Conservation (phyloP, 2,888 invertebrate species). For the Tenthredo notha region DNA sequence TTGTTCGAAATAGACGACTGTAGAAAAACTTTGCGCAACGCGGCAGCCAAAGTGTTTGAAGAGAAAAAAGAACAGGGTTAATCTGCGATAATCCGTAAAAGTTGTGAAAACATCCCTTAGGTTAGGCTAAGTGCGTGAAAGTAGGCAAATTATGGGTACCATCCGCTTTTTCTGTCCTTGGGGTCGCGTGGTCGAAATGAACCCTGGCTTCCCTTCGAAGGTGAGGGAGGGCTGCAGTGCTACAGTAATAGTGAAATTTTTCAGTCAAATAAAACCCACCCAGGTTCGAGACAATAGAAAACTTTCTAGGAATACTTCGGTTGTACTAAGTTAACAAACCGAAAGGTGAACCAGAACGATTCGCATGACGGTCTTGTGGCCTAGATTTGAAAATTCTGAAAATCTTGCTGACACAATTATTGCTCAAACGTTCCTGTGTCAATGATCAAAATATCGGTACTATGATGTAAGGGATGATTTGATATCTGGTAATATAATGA, state of each 20-base stretch:
- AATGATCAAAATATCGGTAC: neutral
- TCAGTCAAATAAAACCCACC: neutral
- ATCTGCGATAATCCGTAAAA: slow-evolving; percentile 66
- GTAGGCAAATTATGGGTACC: slow-evolving; percentile 58
- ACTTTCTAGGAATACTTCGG: slow-evolving; percentile 45
- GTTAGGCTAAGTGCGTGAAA: slow-evolving; percentile 60
- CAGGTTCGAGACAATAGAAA: slow-evolving; percentile 10
- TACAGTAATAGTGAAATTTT: slow-evolving; percentile 53
- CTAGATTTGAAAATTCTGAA: neutral
- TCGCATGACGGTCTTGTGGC: slow-evolving; percentile 33
- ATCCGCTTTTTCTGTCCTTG: slow-evolving; percentile 54
- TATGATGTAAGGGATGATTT: neutral
- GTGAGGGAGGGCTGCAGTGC: neutral
- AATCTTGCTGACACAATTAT: slow-evolving; percentile 43
- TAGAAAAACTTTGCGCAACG: slow-evolving; percentile 35
- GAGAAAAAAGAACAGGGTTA: slow-evolving; percentile 70
- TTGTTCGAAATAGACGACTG: neutral
- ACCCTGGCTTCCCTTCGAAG: neutral
- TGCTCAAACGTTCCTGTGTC: neutral
- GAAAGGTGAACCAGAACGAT: slow-evolving; percentile 36
- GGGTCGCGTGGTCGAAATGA: slow-evolving; percentile 46
- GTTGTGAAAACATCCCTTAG: slow-evolving; percentile 58
- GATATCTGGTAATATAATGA: neutral
- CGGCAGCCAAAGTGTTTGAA: neutral
- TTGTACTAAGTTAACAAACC: neutral